Evolutionary conservation across 2,113 vertebrate species (phyloP).

Genomic region (Dicaeum eximium): DNA sequence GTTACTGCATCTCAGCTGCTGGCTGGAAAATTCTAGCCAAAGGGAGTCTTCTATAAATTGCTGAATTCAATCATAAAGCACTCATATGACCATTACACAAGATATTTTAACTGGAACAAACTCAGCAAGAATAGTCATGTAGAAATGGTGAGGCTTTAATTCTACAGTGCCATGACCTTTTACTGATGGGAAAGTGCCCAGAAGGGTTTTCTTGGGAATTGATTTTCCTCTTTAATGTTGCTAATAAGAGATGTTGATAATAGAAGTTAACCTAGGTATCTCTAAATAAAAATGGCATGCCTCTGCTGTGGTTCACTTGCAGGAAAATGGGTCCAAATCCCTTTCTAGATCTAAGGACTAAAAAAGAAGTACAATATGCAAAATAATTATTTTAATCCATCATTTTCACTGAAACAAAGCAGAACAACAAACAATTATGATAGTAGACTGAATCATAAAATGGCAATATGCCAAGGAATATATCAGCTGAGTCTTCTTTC

Average conservation of each 20-base stretch:
- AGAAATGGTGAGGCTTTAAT: background rate
- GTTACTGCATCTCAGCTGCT: background rate
- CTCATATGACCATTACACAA: background rate
- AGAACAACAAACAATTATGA: conserved; percentile 16
- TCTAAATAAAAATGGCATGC: background rate
- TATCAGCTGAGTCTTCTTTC: conserved; percentile 2
- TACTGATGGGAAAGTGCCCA: background rate
- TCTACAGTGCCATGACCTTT: background rate
- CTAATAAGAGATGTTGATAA: conserved; percentile 12
- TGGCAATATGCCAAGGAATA: background rate
- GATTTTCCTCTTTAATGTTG: background rate
- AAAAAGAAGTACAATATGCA: background rate
- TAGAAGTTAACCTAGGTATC: background rate
- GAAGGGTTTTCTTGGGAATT: background rate
- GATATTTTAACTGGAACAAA: background rate
- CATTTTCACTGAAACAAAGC: conserved; percentile 17
- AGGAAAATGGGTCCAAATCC: background rate
- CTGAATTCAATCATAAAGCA: background rate
- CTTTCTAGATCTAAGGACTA: background rate
- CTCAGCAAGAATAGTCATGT: background rate
- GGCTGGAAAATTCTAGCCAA: background rate
- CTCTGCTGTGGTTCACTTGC: background rate
- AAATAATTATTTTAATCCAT: conserved; percentile 19
- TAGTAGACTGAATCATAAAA: background rate
- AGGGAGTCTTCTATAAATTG: background rate